These are phyloP conservation scores for Bufo gargarizans DNA, from an alignment of 2,113 vertebrate genomes.

Conservation along the genomic window DNA sequence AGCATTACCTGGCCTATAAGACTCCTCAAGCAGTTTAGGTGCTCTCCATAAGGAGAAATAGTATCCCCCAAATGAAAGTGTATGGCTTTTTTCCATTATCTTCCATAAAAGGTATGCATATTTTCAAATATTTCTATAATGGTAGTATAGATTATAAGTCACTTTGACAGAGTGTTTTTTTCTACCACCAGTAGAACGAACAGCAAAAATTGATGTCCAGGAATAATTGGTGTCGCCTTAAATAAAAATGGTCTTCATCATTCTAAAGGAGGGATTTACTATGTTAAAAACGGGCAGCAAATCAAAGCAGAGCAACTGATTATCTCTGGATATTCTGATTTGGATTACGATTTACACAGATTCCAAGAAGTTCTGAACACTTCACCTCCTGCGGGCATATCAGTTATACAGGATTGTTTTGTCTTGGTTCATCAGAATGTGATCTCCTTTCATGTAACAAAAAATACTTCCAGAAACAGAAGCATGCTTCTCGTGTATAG, in stretches of 20 bases:
- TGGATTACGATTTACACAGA: neutral
- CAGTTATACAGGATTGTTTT: neutral
- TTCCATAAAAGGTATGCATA: too few species aligned
- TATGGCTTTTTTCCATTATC: too few species aligned
- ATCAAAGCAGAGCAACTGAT: slow-evolving; percentile 16
- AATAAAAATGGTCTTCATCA: slow-evolving; percentile 9
- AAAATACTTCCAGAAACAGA: neutral
- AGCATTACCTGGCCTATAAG: too few species aligned
- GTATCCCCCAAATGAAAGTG: too few species aligned
- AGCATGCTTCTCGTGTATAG: neutral
- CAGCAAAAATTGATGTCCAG: neutral
- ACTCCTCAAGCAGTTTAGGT: too few species aligned
- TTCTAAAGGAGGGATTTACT: slow-evolving; percentile 28
- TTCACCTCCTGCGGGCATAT: neutral
- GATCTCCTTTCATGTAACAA: neutral
- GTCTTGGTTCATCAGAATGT: neutral
- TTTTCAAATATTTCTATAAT: too few species aligned
- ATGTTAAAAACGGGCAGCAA: slow-evolving; percentile 15
- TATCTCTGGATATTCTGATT: neutral
- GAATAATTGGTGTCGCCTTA: neutral
- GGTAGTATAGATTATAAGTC: too few species aligned
- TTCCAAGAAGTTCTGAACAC: neutral
- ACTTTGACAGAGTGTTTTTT: neutral
- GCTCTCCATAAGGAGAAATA: too few species aligned
- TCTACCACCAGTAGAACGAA: neutral